Conservation (phyloP, 2,888 invertebrate species). For the Actias luna region DNA sequence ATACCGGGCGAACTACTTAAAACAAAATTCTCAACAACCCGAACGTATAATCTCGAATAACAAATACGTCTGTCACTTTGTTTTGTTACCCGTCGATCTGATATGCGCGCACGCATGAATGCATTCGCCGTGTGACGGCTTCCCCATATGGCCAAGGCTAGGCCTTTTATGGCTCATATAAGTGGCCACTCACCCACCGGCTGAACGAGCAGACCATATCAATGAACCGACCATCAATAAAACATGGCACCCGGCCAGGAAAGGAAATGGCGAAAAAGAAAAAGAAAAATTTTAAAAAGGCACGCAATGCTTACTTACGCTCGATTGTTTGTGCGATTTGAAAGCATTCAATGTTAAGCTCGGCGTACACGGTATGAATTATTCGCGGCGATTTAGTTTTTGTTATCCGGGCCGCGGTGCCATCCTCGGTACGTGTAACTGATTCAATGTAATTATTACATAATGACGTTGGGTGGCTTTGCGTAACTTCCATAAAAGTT, state of each 20-base stretch:
- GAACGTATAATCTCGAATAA: constrained; percentile 43
- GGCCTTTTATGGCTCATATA: constrained; percentile 78
- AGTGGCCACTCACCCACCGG: constrained; percentile 79
- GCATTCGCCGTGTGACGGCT: constrained; percentile 72
- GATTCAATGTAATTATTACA: constrained; percentile 57
- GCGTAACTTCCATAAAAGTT: constrained; percentile 31
- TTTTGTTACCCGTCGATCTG: constrained; percentile 69
- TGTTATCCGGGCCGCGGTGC: constrained; percentile 27
- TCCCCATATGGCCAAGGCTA: constrained; percentile 80
- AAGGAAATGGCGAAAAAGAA: constrained; percentile 79
- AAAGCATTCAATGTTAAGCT: constrained; percentile 77
- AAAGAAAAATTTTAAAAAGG: constrained; percentile 78
- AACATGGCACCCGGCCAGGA: constrained; percentile 79
- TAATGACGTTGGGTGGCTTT: constrained; percentile 58
- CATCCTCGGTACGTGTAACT: constrained; percentile 39
- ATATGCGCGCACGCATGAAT: constrained; percentile 76
- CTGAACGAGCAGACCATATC: constrained; percentile 81
- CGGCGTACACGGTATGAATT: constrained; percentile 64
- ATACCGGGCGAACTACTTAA: constrained; percentile 8
- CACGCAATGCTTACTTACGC: constrained; percentile 62
- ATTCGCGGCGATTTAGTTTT: constrained; percentile 51
- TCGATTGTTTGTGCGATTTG: constrained; percentile 73
- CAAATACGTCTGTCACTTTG: constrained; percentile 59
- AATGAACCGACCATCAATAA: constrained; percentile 81
- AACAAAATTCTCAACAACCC: constrained; percentile 15